Base-by-base conservation (phyloP, 2,888 invertebrate species). In the Drosophila rellima region DNA sequence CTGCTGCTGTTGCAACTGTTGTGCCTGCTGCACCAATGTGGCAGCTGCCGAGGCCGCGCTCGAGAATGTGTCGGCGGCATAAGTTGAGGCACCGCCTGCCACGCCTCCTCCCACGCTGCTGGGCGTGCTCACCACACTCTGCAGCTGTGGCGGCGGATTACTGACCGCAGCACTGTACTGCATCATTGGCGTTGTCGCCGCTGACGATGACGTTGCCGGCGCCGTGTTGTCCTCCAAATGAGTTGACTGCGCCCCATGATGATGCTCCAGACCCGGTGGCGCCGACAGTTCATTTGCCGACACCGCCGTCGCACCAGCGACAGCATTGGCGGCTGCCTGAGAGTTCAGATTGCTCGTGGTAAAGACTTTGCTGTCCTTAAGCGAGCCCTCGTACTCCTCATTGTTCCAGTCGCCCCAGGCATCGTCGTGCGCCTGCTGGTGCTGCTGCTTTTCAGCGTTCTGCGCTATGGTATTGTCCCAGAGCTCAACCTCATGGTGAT, bases 301-400 rank as follows among this genome's bases (percentile, higher is more conserved):
- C 44, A 93, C 79, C 40, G 92, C 91, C 23, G 74, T 77, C 37
- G 74, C 76, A 6, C 72, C 69, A 7, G 85, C 84, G 39, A 89
- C 82, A 8, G 91, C 90, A 81, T 82, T 90, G 23, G 90, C 90
- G n/a, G 88, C 86, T 26, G 90, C 84, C 78, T 91, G 91, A 55
- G 89, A 85, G 51, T 88, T 90, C 51, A 92, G 79, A 79, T 92
- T 93, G 87, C 96, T 96, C 11, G 96, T 95, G 42, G 96, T 96
- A 91, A 97, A 97, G 64, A 98, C 98, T 94, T 98, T 98, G 50
- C 97, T 97, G 92, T 98, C 98, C 74, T 97, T 96, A 70, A 98
- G 94, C 81, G 97, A 98, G 57, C 98, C 98, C 40, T 97, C 97
- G 94, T 98, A 98, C 92, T 98, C 98, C 93, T 98, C 98, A 90